Percentiles rank a stretch among this genome's conserved stretches.
Conservation (phyloP, 1,140 invertebrate genomes). For the Muscidifurax raptorellus region DNA sequence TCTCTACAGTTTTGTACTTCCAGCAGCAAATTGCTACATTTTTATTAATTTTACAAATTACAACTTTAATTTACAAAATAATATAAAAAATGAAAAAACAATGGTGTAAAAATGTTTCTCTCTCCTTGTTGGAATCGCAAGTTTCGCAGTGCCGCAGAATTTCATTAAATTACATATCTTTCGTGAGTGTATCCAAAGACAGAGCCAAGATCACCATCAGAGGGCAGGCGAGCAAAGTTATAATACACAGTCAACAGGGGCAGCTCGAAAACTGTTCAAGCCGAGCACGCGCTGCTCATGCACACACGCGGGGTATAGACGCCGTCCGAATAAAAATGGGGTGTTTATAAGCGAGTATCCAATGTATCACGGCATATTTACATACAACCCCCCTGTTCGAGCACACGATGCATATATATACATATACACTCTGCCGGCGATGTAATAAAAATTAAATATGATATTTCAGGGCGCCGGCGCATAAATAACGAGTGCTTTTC, state of each 20-base stretch:
- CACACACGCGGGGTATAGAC: constrained; percentile 56
- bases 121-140: no score
- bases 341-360: constrained; percentile 76
- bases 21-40: no score
- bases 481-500: constrained; percentile 67
- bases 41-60: no score
- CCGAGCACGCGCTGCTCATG: background rate
- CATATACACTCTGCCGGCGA: constrained; percentile 46
- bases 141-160: background rate
- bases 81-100: no score
- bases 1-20: no score
- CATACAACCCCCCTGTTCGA: constrained; percentile 67
- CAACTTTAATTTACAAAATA: no score
- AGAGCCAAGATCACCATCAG: no score
- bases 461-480: constrained; percentile 62
- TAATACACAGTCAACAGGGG: no score
- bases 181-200: no score
- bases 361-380: constrained; percentile 76
- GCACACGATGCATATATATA: constrained; percentile 51
- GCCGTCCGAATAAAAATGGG: constrained; percentile 75
- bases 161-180: no score
- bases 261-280: background rate
- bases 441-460: constrained; percentile 76
- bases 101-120: no score
- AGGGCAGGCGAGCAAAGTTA: no score